Percentiles rank a stretch among this genome's conserved stretches.
phyloP scores from a whole-genome alignment of 2,888 invertebrate species.

The Sesamia inferens region DNA sequence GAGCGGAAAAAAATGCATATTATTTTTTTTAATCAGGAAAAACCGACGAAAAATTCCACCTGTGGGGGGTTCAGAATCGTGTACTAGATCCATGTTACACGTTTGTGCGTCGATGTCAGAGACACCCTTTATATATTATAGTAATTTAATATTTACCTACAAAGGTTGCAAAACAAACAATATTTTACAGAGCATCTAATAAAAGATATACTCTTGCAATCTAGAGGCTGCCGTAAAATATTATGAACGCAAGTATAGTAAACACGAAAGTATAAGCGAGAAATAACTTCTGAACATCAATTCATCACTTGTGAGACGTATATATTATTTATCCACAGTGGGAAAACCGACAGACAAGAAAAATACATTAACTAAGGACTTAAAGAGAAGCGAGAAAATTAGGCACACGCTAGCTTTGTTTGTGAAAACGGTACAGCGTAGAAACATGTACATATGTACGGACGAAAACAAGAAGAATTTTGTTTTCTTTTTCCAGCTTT shows the following conservation, averaged over 20 bases:
- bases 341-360: slow-evolving; percentile 46
- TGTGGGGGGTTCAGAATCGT: too few relatives aligned
- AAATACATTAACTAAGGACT: slow-evolving; percentile 46
- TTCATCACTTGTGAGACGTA: slow-evolving; percentile 46
- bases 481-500: not conserved
- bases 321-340: slow-evolving; percentile 31
- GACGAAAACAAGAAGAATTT: not conserved
- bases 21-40: too few relatives aligned
- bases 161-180: slow-evolving; percentile 15
- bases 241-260: slow-evolving; percentile 46
- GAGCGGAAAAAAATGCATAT: too few relatives aligned
- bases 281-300: slow-evolving; percentile 47
- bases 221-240: slow-evolving; percentile 35
- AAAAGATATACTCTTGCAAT: slow-evolving; percentile 35
- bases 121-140: too few relatives aligned
- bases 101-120: too few relatives aligned
- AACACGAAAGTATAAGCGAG: slow-evolving; percentile 34
- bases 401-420: slow-evolving; percentile 23
- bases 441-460: too few relatives aligned
- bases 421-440: slow-evolving; percentile 18
- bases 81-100: too few relatives aligned
- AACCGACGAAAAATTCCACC: too few relatives aligned
- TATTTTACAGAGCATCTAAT: slow-evolving; percentile 28
- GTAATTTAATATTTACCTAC: not conserved
- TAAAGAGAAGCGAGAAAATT: slow-evolving; percentile 30